These are phyloP conservation scores for Pteropus rufus DNA, from an alignment of 2,797 vertebrate genomes.

Conservation along the genomic window DNA sequence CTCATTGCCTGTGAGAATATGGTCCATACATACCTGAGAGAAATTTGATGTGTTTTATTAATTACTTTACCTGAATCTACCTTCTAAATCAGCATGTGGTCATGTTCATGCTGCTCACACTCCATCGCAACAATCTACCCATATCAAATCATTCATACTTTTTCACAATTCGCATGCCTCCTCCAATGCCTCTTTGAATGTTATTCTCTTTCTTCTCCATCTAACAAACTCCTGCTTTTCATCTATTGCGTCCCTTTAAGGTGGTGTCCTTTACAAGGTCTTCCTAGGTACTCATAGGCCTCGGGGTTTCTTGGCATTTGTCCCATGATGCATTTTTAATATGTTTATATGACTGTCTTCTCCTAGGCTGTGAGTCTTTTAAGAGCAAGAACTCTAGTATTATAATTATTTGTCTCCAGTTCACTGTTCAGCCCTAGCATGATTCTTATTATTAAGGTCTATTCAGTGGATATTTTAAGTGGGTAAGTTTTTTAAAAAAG, in stretches of 20 bases:
- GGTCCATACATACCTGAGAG: not conserved
- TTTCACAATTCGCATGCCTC: not conserved
- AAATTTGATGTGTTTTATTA: not conserved
- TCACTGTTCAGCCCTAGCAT: not conserved
- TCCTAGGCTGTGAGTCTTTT: not conserved
- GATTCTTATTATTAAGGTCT: not conserved
- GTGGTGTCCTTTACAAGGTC: not conserved
- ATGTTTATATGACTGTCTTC: not conserved
- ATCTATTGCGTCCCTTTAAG: not conserved
- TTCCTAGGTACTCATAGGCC: not conserved
- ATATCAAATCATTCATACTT: not conserved
- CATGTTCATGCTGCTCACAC: no score
- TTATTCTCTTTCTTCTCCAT: not conserved
- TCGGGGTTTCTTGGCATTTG: not conserved
- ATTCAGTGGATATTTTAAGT: not conserved
- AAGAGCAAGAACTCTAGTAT: not conserved
- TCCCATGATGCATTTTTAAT: not conserved
- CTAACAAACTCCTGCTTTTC: not conserved
- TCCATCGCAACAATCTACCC: not conserved
- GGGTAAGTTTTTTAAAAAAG: not conserved
- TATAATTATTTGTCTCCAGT: not conserved
- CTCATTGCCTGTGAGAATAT: not conserved
- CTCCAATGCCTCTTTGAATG: not conserved
- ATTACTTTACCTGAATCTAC: not conserved
- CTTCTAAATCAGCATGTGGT: not conserved